A percentile compares a stretch with the other conserved stretches of the same genome.
Evolutionary conservation across 2,113 vertebrate genomes (phyloP).

Genomic region (Calidris pugnax): DNA sequence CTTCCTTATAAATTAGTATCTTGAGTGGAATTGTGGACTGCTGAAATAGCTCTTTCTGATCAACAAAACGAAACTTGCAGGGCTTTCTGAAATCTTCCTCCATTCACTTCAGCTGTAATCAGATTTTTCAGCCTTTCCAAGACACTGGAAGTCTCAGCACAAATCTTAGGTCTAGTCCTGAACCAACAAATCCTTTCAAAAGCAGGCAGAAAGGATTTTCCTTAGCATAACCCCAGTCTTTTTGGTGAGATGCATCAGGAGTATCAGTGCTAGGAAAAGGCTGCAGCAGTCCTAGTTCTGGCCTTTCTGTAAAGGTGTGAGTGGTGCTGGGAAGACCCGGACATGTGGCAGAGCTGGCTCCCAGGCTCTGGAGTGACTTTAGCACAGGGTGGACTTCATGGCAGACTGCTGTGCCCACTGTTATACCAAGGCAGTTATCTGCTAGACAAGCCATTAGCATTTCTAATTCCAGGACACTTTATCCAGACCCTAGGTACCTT

Average conservation of each 20-base stretch:
- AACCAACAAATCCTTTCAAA: background rate
- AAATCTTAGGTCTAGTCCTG: background rate
- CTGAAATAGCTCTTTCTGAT: background rate
- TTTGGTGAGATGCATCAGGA: background rate
- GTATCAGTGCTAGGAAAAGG: background rate
- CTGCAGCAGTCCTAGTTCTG: background rate
- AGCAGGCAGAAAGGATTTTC: background rate
- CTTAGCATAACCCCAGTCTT: background rate
- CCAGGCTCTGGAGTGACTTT: background rate
- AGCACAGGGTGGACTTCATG: background rate
- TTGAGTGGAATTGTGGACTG: background rate
- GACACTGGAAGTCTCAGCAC: background rate
- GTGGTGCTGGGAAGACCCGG: background rate
- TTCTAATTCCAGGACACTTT: conserved; percentile 2
- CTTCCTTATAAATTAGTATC: background rate
- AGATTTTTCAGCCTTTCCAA: background rate
- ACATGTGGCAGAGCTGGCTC: background rate
- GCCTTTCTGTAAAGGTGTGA: background rate
- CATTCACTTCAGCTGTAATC: background rate
- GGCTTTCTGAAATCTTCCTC: background rate
- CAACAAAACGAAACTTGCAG: background rate
- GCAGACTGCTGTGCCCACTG: background rate
- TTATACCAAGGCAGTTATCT: background rate
- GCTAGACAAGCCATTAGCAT: background rate
- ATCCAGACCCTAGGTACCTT: background rate